Percentiles rank a stretch among this genome's conserved stretches.
phyloP scores from a whole-genome alignment of 1,140 invertebrate species.

The Drosophila pectinifera region DNA sequence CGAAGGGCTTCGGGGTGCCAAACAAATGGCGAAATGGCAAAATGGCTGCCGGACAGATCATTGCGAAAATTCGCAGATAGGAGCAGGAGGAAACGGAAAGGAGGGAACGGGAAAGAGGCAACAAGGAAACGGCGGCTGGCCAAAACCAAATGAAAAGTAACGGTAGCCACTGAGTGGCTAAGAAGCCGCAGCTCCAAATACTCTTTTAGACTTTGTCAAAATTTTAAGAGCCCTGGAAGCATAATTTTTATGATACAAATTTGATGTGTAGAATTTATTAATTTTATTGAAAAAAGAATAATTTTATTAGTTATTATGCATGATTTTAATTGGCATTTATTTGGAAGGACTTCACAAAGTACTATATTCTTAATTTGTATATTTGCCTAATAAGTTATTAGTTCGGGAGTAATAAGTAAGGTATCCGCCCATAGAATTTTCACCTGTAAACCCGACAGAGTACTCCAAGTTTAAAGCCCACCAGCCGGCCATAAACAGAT shows the following conservation, averaged over 20 bases:
- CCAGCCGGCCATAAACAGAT: constrained; percentile 2
- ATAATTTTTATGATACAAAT: neutral
- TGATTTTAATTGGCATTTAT: too few relatives aligned
- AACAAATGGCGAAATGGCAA: constrained; percentile 61
- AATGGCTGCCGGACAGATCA: constrained; percentile 60
- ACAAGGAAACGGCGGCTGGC: constrained; percentile 35
- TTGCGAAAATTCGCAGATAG: constrained; percentile 58
- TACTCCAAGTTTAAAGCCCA: neutral
- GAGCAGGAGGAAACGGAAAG: constrained; percentile 18
- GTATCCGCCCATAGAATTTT: neutral
- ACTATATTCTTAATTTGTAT: too few relatives aligned
- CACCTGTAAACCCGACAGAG: neutral
- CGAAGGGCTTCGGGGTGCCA: constrained; percentile 10
- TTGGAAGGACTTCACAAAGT: too few relatives aligned
- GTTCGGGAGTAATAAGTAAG: too few relatives aligned
- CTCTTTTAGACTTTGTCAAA: neutral
- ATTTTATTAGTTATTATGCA: too few relatives aligned
- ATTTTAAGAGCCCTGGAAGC: neutral
- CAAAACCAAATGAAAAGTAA: constrained; percentile 75
- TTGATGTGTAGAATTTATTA: neutral
- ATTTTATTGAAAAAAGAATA: too few relatives aligned
- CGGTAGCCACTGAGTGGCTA: constrained; percentile 5
- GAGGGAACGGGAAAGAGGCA: neutral
- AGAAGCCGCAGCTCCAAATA: neutral
- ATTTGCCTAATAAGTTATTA: too few relatives aligned